These are phyloP conservation scores for Sebastes taczanowskii DNA, from an alignment of 2,797 vertebrate genomes.

Conservation along the genomic window DNA sequence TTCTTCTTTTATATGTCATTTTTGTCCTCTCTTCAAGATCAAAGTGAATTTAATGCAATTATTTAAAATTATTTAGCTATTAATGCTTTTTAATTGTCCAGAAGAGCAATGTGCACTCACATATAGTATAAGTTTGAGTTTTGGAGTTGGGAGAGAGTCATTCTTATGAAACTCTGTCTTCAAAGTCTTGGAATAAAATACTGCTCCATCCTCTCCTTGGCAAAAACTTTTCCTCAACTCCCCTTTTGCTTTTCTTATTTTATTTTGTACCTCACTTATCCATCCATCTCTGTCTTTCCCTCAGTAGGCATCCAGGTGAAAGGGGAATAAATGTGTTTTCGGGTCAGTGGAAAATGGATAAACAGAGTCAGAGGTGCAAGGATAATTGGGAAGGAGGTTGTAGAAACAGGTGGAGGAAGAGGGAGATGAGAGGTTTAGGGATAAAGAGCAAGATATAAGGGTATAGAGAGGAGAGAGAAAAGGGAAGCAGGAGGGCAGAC, in stretches of 20 bases:
- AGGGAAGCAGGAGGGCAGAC: constrained; percentile 39
- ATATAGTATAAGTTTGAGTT: background rate
- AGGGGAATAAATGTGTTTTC: constrained; percentile 5
- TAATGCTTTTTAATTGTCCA: background rate
- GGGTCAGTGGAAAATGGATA: constrained; percentile 9
- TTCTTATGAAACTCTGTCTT: background rate
- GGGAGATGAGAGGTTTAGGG: constrained; percentile 1
- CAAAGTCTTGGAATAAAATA: background rate
- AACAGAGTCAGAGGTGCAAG: constrained; percentile 12
- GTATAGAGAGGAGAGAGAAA: background rate
- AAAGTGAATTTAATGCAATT: background rate
- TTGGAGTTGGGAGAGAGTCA: background rate
- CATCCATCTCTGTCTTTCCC: background rate
- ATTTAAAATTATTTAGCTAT: background rate
- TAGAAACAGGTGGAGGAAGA: constrained; percentile 19
- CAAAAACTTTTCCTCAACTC: background rate
- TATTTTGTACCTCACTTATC: background rate
- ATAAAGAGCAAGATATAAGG: constrained; percentile 10
- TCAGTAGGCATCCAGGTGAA: background rate
- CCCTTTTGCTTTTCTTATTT: background rate
- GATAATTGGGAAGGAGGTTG: constrained; percentile 39
- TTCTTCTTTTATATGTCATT: background rate
- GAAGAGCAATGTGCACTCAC: background rate
- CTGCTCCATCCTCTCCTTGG: background rate
- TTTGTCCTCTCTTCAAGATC: background rate